Evolutionary conservation across 2,113 vertebrate genomes (phyloP).

Genomic region (Elephantulus edwardii): DNA sequence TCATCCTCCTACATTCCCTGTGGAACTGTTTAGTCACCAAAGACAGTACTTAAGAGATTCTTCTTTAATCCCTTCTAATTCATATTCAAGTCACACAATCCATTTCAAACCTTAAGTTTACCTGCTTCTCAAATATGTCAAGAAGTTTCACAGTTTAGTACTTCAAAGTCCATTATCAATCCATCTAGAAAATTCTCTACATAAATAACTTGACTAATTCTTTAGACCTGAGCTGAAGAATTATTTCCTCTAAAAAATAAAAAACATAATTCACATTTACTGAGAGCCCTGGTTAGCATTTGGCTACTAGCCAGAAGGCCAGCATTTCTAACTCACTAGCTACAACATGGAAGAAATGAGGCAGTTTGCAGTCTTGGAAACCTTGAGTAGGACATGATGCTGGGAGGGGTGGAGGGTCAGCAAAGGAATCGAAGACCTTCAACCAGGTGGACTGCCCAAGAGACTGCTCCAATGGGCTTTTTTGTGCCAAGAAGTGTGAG

Average conservation of each 20-base stretch:
- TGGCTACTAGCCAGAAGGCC: too few species aligned
- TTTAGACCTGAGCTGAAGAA: slow-evolving; percentile 39
- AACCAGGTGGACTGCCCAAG: too few species aligned
- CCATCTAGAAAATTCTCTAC: slow-evolving; percentile 39
- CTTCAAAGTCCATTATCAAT: neutral
- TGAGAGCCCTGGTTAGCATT: too few species aligned
- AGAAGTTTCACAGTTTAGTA: neutral
- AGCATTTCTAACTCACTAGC: too few species aligned
- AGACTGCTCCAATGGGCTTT: too few species aligned
- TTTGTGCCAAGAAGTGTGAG: too few species aligned
- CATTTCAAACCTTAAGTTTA: neutral
- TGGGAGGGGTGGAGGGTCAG: too few species aligned
- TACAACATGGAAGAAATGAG: too few species aligned
- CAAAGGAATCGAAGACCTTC: too few species aligned
- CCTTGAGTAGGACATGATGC: neutral
- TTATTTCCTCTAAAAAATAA: neutral
- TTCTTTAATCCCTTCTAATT: neutral
- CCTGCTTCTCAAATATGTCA: neutral
- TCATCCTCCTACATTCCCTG: neutral
- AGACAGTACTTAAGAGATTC: slow-evolving; percentile 11
- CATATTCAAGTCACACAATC: neutral
- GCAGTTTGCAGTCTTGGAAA: too few species aligned
- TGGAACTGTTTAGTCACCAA: neutral
- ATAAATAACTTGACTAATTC: neutral
- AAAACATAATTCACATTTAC: neutral